Base-by-base conservation (phyloP, 2,888 invertebrate species). In the Polymixis flavicincta region DNA sequence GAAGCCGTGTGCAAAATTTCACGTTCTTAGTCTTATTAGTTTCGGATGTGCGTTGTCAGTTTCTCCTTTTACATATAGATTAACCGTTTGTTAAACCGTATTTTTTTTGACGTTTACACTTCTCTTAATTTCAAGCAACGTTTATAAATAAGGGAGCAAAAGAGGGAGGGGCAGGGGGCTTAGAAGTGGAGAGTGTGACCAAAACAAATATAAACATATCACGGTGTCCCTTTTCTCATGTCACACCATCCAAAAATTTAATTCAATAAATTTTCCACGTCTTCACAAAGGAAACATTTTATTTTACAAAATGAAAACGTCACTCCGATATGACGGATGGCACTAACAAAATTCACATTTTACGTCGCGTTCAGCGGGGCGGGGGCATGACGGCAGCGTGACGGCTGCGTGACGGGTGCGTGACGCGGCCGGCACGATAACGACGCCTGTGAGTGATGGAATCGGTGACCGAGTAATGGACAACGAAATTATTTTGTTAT, bases 291-390 rank as follows among this genome's bases (percentile, higher is more conserved):
- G 63, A 70, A 74, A 71, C 65, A 71, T 57, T 84, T 74, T 75
- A 80, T 80, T 84, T 80, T 42, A 69, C 55, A 61, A 71, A 80
- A 83, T 83, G 42, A 48, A 84, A 69, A 65, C 65, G 84, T 83
- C 84, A 74, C 84, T 70, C 37, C 61, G 17, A 11, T 60, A 75
- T 76, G 84, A 83, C 84, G 74, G 71, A 83, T 83, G 74, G 76
- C 57, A 74, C 71, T 69, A 54, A 71, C 54, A 67, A 64, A 74
- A 74, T 70, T 80, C 71, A 76, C 74, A 69, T 70, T 76, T 74
- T n/a, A 67, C 55, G 63, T 50, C 45, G 59, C 54, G 71, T 52
- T 28, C 61, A 37, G 57, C 60, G 45, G 54, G 37, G 32, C 37
- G 52, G 59, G 14, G 0, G 45, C 73, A 82, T 28, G 82, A 63